Percentiles rank a stretch among this genome's conserved stretches.
Conservation (phyloP, 2,113 vertebrate genomes). For the Pollimyrus isidori region DNA sequence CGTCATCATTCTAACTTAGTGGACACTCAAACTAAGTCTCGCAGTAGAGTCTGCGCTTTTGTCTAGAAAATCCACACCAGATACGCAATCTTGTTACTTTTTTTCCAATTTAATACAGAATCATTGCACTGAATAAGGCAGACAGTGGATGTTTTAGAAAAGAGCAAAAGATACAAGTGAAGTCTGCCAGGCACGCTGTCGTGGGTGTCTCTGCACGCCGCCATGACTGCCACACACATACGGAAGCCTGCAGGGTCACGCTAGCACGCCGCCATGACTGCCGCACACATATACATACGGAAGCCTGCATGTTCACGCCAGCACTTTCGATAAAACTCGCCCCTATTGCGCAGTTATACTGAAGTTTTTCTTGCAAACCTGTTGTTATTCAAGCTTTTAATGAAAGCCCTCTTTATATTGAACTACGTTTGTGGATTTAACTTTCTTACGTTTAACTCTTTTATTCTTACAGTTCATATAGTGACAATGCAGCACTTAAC, state of each 20-base stretch:
- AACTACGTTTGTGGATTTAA: neutral
- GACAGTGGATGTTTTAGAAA: neutral
- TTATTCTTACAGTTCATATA: neutral
- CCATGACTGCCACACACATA: slow-evolving; percentile 34
- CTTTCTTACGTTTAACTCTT: neutral
- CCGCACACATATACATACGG: neutral
- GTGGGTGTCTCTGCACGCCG: slow-evolving; percentile 22
- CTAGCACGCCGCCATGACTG: slow-evolving; percentile 41
- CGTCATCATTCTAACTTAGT: neutral
- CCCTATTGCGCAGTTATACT: neutral
- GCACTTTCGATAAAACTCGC: slow-evolving; percentile 4
- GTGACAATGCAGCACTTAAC: neutral
- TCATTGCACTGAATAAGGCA: neutral
- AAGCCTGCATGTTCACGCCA: neutral
- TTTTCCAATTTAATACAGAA: neutral
- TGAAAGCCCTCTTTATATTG: neutral
- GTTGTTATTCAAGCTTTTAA: neutral
- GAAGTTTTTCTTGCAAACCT: neutral
- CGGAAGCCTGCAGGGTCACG: neutral
- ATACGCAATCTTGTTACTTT: neutral
- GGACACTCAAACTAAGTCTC: neutral
- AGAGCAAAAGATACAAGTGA: slow-evolving; percentile 56
- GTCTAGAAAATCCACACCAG: neutral
- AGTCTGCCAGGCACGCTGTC: slow-evolving; percentile 27
- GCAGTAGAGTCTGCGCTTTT: neutral